Evolutionary conservation across 2,113 vertebrate genomes (phyloP), one percentile per base, ranked within the genome.

Genomic region (Charadrius vociferus): DNA sequence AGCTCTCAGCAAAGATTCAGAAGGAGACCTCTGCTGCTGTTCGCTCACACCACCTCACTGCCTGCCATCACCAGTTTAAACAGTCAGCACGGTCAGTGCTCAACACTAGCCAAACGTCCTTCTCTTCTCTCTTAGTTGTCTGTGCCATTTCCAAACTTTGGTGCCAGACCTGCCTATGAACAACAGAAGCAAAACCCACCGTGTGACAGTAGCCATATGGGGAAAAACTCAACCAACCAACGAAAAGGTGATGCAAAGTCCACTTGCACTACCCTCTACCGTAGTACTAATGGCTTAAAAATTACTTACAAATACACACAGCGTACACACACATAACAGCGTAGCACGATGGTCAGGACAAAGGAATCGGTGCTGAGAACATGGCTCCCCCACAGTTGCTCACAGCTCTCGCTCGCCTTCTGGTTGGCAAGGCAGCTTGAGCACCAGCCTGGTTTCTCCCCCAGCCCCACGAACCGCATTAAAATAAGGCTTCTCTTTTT

Each of bases 271-370:
- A 58, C 24, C 26, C 47, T 61, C 29, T 36, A 37, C 12, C 20
- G 1, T 16, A 20, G 52, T 10, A 67, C 26, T 20, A 16, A 17
- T 1, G 10, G 72, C 43, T 86, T 68, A 36, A 34, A 68, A 56
- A 24, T 22, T 0, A 36, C 73, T 79, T 43, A 20, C 7, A 21
- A 27, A 67, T 8, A 12, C 14, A 34, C 21, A 43, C 1, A 18
- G 52, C 37, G 22, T 8, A 55, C 32, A 41, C 4, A 0, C 0
- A 26, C 16, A 3, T 7, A 74, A 71, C 6, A 6, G 2, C 52
- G 23, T 27, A 50, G 62, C 34, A 41, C 6, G 3, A 18, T 0
- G 24, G 59, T 27, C 61, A 55, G 53, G 39, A 47, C 29, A 52
- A 56, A 50, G 37, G 20, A 55, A 62, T 29, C 26, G 10, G 32